Evolutionary conservation across 2,797 vertebrate genomes (phyloP), one percentile per base, ranked within the genome.

Genomic region (Halcyon badia): DNA sequence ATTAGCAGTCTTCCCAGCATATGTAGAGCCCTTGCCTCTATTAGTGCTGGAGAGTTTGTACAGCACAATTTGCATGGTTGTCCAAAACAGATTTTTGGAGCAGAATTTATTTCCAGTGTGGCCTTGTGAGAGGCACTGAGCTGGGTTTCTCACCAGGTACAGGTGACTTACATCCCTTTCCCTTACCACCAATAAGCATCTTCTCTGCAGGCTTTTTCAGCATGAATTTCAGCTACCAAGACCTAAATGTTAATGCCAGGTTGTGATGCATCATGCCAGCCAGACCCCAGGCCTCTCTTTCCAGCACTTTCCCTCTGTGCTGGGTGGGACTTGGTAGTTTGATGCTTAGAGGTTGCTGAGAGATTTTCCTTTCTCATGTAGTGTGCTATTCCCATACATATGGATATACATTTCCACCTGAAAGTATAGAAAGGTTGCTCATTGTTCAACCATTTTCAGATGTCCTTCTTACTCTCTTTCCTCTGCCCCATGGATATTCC

Each of bases 371-470:
- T 61, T 61, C 58, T 64, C 51, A 35, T 28, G 41, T 21, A 52
- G 51, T 4, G 3, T 20, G 0, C 33, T 28, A 3, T 20, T 64
- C 24, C 61, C 28, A 2, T 30, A 5, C 0, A 1, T 66, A 1
- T 18, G 18, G 73, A 30, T 60, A 57, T 4, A 19, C 8, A 5
- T 64, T 83, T 69, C 37, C 46, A 54, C 15, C 19, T 28, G 41
- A 2, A 60, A 41, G 6, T 20, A 5, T n/a, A 3, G 30, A 70
- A 39, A 68, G 1, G 0, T 58, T 73, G 25, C 33, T 42, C 39
- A 49, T 26, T 14, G 2, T 75, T 68, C 57, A 39, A 1, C 21
- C 21, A 6, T 56, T 87, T 75, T 42, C 54, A 65, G 41, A 33
- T 76, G 25, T 3, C 76, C 9, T 81, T 46, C 46, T 56, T 39